Percentiles rank a stretch among this genome's conserved stretches.
Conservation (phyloP, 2,797 vertebrate species). For the Ispidina picta region DNA sequence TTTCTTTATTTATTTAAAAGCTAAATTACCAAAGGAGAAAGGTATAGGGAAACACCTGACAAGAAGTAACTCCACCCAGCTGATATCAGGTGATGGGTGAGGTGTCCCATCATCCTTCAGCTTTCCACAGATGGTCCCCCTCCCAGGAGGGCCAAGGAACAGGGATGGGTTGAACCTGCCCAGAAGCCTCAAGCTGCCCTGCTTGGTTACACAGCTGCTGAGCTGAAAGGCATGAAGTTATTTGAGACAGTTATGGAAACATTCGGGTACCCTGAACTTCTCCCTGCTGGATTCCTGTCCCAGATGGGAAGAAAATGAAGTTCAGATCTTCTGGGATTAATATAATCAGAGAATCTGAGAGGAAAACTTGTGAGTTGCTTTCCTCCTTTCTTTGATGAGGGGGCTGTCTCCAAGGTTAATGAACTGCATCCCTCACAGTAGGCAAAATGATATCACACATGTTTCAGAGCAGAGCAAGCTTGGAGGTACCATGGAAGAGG, state of each 20-base stretch:
- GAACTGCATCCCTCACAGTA: constrained; percentile 53
- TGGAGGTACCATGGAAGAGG: constrained; percentile 25
- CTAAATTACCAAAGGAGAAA: not conserved
- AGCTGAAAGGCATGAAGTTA: constrained; percentile 44
- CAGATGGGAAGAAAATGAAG: constrained; percentile 76
- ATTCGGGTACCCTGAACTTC: constrained; percentile 67
- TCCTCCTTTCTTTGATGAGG: constrained; percentile 36
- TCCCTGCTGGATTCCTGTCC: constrained; percentile 68
- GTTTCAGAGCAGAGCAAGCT: not conserved
- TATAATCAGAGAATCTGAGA: constrained; percentile 64
- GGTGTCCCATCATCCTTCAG: not conserved
- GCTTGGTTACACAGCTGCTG: constrained; percentile 56
- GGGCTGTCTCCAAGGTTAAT: constrained; percentile 27
- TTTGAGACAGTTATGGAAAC: constrained; percentile 69
- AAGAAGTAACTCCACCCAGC: not conserved
- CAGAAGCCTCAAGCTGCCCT: rapidly evolving
- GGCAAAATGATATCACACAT: constrained; percentile 48
- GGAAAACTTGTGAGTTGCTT: not conserved
- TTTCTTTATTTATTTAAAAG: not conserved
- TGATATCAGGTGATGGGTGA: not conserved
- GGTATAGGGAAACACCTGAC: rapidly evolving
- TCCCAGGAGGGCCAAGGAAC: not conserved
- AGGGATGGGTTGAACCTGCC: not conserved
- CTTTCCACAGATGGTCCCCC: not conserved
- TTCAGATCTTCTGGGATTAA: constrained; percentile 75